phyloP scores from a whole-genome alignment of 1,140 invertebrate species.

The Pissodes strobi region DNA sequence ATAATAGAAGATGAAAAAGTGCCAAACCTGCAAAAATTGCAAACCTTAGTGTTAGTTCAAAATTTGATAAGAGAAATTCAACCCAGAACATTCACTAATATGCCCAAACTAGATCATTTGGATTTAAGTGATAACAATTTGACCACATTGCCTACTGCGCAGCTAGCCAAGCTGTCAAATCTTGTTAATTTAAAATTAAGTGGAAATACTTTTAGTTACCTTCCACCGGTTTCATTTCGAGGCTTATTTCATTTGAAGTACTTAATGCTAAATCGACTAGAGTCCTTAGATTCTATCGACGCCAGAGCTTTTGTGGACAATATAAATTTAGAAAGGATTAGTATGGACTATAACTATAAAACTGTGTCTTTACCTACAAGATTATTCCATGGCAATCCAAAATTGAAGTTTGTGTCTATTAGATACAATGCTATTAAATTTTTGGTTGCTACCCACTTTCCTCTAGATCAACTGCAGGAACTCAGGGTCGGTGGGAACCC shows the following conservation, averaged over 20 bases:
- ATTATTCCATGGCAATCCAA: conserved; percentile 76
- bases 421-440: conserved; percentile 72
- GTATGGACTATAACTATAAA: conserved; percentile 75
- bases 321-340: conserved; percentile 76
- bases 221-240: conserved; percentile 76
- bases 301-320: conserved; percentile 81
- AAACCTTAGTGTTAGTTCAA: conserved; percentile 67
- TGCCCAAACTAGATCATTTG: conserved; percentile 70
- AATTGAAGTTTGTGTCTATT: conserved; percentile 72
- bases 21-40: conserved; percentile 68
- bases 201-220: conserved; percentile 72
- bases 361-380: conserved; percentile 70
- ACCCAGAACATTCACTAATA: conserved; percentile 68
- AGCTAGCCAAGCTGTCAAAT: conserved; percentile 74
- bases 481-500: conserved; percentile 80
- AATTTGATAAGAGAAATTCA: conserved; percentile 75
- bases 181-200: conserved; percentile 74
- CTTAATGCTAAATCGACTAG: conserved; percentile 71
- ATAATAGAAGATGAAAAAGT: conserved; percentile 68
- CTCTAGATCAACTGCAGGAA: conserved; percentile 71
- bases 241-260: conserved; percentile 77
- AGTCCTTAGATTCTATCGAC: conserved; percentile 69
- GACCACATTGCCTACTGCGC: conserved; percentile 73
- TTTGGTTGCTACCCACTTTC: conserved; percentile 77
- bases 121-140: conserved; percentile 83